Base-by-base conservation (phyloP, 2,888 invertebrate species). In the Plagodis dolabraria region DNA sequence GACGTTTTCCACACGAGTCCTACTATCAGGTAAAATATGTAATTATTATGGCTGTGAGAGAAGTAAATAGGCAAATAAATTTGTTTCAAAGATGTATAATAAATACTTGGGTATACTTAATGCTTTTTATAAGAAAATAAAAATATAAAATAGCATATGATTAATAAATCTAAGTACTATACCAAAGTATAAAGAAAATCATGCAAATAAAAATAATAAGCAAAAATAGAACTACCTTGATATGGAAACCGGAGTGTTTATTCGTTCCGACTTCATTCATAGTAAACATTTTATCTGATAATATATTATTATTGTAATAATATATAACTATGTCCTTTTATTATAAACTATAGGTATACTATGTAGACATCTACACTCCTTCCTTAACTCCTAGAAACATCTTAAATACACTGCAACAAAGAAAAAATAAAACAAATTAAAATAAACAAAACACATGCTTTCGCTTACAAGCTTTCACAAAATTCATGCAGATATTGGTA, bases 301-400 rank as follows among this genome's bases (percentile, higher is more conserved):
- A 92, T 90, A 92, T 91, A 92, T 90, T 92, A 91, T 91, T 92
- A 91, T 88, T 89, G 86, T 89, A 92, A 92, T 92, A 91, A 92
- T 91, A 92, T 89, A 91, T 90, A 91, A 80, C 88, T 91, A 90
- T 91, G 86, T 89, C 86, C 87, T 87, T 89, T 89, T 89, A 22
- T 22, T 22, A 89, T 84, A 89, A 89, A 82, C 88, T 91, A 91
- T 87, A 90, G 83, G 87, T 90, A 90, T 89, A 86, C 89, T 92
- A 92, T 83, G 91, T 84, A 85, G 92, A 90, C 90, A 89, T 91
- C 91, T 92, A 92, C 87, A 90, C 89, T 89, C 84, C 87, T 76
- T 80, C 77, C 86, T 89, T 91, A 87, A 76, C 86, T 80, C 86
- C 80, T 90, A 90, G 22, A 22, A 66, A 89, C 84, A 88, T 89